Conservation (phyloP, 2,888 invertebrate genomes). For the Apamea sordens region DNA sequence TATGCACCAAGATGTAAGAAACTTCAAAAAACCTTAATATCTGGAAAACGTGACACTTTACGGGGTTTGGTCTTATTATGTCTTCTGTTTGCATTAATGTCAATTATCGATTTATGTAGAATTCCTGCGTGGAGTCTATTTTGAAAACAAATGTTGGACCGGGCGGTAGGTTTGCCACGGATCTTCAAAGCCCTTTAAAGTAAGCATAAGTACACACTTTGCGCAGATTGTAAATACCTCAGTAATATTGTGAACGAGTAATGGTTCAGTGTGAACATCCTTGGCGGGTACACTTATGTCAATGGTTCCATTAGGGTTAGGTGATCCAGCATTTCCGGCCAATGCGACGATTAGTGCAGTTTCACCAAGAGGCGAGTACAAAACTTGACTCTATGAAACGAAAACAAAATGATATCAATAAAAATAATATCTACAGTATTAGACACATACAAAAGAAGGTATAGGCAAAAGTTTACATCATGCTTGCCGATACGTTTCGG, state of each 20-base stretch:
- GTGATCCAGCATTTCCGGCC: slow-evolving; percentile 74
- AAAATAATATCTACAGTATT: not conserved
- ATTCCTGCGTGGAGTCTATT: too few relatives aligned
- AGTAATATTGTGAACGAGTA: slow-evolving; percentile 83
- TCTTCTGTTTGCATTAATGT: too few relatives aligned
- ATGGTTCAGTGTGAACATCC: slow-evolving; percentile 76
- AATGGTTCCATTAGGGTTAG: slow-evolving; percentile 82
- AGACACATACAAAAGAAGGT: not conserved
- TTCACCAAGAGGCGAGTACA: slow-evolving; percentile 86
- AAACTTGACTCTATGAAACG: slow-evolving; percentile 77
- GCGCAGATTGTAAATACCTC: slow-evolving; percentile 75
- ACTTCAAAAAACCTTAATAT: too few relatives aligned
- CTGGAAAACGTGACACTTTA: too few relatives aligned
- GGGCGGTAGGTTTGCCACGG: too few relatives aligned
- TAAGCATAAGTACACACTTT: not conserved
- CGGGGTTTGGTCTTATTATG: too few relatives aligned
- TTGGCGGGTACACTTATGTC: slow-evolving; percentile 79
- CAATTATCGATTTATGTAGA: too few relatives aligned
- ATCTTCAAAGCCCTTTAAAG: not conserved
- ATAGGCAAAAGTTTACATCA: slow-evolving; percentile 76
- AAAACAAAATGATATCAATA: slow-evolving; percentile 15
- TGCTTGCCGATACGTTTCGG: slow-evolving; percentile 83
- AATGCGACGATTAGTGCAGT: slow-evolving; percentile 80
- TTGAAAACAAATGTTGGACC: too few relatives aligned
- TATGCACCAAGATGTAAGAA: too few relatives aligned